Evolutionary conservation across 1,140 invertebrate species (phyloP).

Genomic region (Rhynchophorus ferrugineus): DNA sequence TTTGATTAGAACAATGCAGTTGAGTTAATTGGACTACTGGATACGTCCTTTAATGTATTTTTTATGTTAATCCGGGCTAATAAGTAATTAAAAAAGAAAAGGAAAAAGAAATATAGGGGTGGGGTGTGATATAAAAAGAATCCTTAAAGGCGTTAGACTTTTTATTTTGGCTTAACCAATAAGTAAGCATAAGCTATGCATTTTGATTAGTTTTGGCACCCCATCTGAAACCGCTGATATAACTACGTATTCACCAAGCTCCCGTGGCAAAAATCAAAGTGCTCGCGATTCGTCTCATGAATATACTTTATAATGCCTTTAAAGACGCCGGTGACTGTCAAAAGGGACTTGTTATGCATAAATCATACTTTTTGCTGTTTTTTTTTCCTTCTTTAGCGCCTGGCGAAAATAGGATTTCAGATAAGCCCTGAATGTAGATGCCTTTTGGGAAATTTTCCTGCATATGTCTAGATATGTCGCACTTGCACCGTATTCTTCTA

Average conservation of each 20-base stretch:
- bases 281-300: slow-evolving; percentile 19
- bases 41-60: too few species aligned
- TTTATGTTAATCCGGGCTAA: too few species aligned
- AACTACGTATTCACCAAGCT: slow-evolving; percentile 12
- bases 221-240: slow-evolving; percentile 13
- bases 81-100: not conserved
- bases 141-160: slow-evolving; percentile 5
- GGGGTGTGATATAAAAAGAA: not conserved
- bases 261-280: slow-evolving; percentile 18
- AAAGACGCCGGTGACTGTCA: slow-evolving; percentile 20
- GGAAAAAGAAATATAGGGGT: not conserved
- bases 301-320: slow-evolving; percentile 23
- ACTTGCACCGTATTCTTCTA: slow-evolving; percentile 9
- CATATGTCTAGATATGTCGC: slow-evolving; percentile 9
- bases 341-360: slow-evolving; percentile 24
- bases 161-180: slow-evolving; percentile 16
- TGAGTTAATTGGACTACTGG: too few species aligned
- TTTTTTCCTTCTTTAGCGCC: slow-evolving; percentile 18
- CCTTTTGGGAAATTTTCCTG: slow-evolving; percentile 16
- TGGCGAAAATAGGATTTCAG: slow-evolving; percentile 21
- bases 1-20: too few species aligned
- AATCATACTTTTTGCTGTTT: slow-evolving; percentile 20
- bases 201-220: slow-evolving; percentile 21
- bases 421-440: slow-evolving; percentile 21
- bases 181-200: slow-evolving; percentile 18